A percentile compares a stretch with the other conserved stretches of the same genome.
phyloP scores from a whole-genome alignment of 2,113 vertebrate genomes.

The Mirza zaza region DNA sequence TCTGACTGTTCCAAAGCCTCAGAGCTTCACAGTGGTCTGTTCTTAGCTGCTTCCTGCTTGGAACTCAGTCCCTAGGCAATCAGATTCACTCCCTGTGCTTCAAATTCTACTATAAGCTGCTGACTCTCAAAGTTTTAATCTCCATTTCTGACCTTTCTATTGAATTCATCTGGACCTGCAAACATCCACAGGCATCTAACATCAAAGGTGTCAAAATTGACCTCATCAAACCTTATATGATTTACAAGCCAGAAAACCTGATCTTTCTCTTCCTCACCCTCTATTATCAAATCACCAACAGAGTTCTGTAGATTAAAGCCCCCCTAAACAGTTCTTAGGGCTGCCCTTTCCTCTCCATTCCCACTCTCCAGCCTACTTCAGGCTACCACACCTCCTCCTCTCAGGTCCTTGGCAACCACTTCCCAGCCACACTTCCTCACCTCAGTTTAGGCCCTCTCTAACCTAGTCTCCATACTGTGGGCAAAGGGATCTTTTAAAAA shows the following conservation, averaged over 20 bases:
- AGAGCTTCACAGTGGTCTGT: background rate
- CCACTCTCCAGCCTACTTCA: background rate
- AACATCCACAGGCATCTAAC: background rate
- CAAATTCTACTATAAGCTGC: background rate
- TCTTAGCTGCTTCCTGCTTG: background rate
- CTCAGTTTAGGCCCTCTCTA: background rate
- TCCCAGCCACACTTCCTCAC: background rate
- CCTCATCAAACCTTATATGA: background rate
- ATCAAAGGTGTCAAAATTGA: background rate
- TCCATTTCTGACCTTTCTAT: background rate
- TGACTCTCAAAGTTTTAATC: background rate
- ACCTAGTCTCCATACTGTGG: background rate
- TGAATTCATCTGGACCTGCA: conserved; percentile 21
- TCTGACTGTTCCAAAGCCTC: background rate
- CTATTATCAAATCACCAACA: background rate
- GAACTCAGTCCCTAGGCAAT: background rate
- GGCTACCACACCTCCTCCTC: background rate
- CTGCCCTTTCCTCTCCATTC: background rate
- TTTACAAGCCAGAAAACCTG: background rate
- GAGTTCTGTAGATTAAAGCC: background rate
- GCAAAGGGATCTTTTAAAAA: background rate
- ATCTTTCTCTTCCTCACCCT: background rate
- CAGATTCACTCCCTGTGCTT: background rate
- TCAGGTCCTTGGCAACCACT: background rate
- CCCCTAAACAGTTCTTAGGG: background rate